phyloP scores from a whole-genome alignment of 2,797 vertebrate species.

The Streptopelia turtur region DNA sequence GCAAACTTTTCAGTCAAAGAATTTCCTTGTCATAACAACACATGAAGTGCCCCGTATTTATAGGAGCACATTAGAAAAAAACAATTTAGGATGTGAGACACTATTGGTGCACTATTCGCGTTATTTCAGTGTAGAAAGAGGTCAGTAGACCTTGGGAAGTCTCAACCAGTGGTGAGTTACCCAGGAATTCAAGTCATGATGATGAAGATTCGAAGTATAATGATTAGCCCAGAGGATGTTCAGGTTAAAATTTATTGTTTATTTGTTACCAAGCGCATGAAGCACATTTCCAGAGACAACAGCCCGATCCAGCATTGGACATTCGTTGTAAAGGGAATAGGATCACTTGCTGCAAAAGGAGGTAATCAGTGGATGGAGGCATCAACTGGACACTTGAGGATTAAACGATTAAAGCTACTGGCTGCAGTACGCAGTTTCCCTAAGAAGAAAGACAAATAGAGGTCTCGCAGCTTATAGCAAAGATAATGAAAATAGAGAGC shows the following conservation, averaged over 20 bases:
- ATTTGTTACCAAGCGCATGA: constrained; percentile 8
- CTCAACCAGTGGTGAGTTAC: neutral
- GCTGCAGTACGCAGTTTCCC: neutral
- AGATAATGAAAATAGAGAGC: constrained; percentile 8
- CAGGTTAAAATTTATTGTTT: constrained; percentile 32
- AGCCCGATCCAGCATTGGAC: constrained; percentile 8
- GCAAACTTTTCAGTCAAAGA: constrained; percentile 50
- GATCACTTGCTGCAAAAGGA: neutral
- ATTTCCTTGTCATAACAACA: constrained; percentile 64
- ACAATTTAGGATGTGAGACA: neutral
- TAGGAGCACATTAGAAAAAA: neutral
- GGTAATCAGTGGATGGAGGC: neutral
- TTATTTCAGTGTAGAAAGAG: constrained; percentile 8
- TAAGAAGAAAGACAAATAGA: neutral
- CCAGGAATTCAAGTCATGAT: constrained; percentile 9
- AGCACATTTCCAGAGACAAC: constrained; percentile 46
- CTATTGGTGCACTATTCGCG: neutral
- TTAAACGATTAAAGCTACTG: constrained; percentile 41
- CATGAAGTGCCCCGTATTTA: constrained; percentile 26
- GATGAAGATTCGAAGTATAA: neutral
- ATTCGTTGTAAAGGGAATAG: neutral
- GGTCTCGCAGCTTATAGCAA: neutral
- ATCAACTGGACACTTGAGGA: neutral
- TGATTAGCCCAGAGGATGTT: neutral
- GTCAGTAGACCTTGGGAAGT: neutral